Base-by-base conservation (phyloP, 2,797 vertebrate species). In the Eupleurogrammus muticus region DNA sequence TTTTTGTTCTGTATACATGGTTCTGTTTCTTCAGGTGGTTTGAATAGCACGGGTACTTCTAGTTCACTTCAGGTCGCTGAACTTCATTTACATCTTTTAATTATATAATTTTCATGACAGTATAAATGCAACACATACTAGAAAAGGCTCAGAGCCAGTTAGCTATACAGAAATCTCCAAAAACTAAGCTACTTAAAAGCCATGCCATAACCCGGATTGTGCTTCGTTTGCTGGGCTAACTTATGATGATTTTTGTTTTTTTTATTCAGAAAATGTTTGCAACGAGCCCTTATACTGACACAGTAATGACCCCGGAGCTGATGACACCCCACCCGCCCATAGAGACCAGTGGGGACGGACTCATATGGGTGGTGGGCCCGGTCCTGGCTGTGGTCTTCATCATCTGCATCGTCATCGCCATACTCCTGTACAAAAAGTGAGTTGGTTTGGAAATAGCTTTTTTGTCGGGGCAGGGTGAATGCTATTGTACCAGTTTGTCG, bases 371-470 rank as follows among this genome's bases (percentile, higher is more conserved):
- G 87, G 96, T 98, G 1, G 97, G 97, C 36, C 97, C 97, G 0
- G 97, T 98, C 17, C 90, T 98, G 54, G 97, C 97, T 0, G 97
- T 98, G 67, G 96, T 98, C 59, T 98, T 98, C 91, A 98, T 98
- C 83, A 97, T 98, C 89, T 98, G 97, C 88, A 97, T 98, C 1
- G 97, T 98, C 62, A 98, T 98, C 1, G 97, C 96, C 75, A 98
- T 98, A 78, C 94, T 98, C 9, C 94, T 98, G 8, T 98, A 97
- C 86, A 98, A 98, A 91, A 98, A 98, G 97, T 99, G 93, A 98
- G 97, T 90, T 70, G 21, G 28, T 53, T 44, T 58, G 16, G 17
- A n/a, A 58, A 56, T 35, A 36, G 4, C 51, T 28, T 28, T 23
- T 48, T 52, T 73, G 40, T 66, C n/a, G n/a, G n/a, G n/a, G n/a